Percentiles rank a stretch among this genome's conserved stretches.
These are phyloP conservation scores for Mesocricetus auratus DNA, from an alignment of 2,113 vertebrate genomes.

Conservation along the genomic window DNA sequence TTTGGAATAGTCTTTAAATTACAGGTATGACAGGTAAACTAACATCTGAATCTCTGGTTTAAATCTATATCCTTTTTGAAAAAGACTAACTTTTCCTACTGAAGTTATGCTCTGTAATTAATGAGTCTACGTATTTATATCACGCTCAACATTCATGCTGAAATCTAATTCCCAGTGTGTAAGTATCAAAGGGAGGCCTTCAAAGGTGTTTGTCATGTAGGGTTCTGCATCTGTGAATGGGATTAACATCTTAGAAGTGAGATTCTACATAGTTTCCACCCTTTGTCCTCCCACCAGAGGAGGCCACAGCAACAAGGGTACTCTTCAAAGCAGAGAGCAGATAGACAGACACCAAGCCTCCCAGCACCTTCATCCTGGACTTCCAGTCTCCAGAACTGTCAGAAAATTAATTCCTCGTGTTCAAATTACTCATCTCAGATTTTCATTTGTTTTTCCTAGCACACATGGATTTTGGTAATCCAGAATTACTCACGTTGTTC, in stretches of 20 bases:
- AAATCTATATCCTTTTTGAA: slow-evolving; percentile 25
- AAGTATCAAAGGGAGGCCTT: background rate
- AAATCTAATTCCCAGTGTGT: background rate
- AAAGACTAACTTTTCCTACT: background rate
- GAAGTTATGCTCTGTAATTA: slow-evolving; percentile 26
- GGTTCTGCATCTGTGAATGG: background rate
- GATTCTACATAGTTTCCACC: background rate
- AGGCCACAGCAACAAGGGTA: background rate
- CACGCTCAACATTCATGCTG: background rate
- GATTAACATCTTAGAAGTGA: background rate
- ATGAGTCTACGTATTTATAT: background rate
- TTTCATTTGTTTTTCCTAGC: background rate
- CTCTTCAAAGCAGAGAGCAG: background rate
- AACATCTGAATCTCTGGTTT: slow-evolving; percentile 33
- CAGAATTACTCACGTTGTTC: slow-evolving; percentile 95
- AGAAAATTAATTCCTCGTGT: background rate
- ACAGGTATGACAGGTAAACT: background rate
- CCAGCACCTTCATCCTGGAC: background rate
- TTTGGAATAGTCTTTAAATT: slow-evolving; percentile 45
- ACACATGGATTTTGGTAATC: background rate
- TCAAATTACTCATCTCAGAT: background rate
- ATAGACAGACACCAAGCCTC: background rate
- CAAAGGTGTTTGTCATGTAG: background rate
- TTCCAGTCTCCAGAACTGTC: background rate
- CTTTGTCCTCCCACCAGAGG: background rate